Evolutionary conservation across 1,140 invertebrate genomes (phyloP), one percentile per base, ranked within the genome.

Genomic region (Zaprionus africanus): DNA sequence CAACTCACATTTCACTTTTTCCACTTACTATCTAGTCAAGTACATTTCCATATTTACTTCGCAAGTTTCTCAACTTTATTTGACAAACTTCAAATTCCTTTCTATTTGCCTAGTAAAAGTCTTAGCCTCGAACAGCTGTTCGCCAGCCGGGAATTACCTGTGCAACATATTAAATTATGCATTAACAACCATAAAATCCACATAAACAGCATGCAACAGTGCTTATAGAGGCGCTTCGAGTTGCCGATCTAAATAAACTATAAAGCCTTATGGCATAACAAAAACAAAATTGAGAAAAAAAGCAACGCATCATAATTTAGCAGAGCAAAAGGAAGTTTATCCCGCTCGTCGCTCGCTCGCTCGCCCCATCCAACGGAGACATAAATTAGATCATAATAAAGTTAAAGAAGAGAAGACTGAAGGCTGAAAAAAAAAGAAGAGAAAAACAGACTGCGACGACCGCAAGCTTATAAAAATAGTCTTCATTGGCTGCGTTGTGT

Each of bases 301-400:
- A 17, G 46, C 49, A 64, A 59, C 11, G 54, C 59, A 53, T 64
- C 49, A 68, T 70, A 65, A 58, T 69, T 76, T 56, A 79, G 12
- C 19, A 41, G 36, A 49, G 24, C 31, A n/a, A 4, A 46, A 73
- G 68, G 76, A 80, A 67, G 65, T 75, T 70, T 65, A 67, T 53
- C 43, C 75, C 78, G 46, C 46, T 49, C 46, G 19, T 49, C 19
- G 26, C 26, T 6, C 26, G 26, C 26, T 28, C 26, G 46, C 62
- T 64, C 28, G 17, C 62, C 62, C 36, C 36, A 46, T 24, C 41
- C 53, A 26, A 24, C 60, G 69, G 63, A 80, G 80, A 80, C 67
- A 88, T 87, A 87, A 87, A 88, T 87, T 87, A 88, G 77, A 70
- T 66, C 71, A 72, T 76, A 87, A 88, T 84, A 79, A 87, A 79